phyloP scores from a whole-genome alignment of 2,113 vertebrate genomes.

The Brachionichthys hirsutus region DNA sequence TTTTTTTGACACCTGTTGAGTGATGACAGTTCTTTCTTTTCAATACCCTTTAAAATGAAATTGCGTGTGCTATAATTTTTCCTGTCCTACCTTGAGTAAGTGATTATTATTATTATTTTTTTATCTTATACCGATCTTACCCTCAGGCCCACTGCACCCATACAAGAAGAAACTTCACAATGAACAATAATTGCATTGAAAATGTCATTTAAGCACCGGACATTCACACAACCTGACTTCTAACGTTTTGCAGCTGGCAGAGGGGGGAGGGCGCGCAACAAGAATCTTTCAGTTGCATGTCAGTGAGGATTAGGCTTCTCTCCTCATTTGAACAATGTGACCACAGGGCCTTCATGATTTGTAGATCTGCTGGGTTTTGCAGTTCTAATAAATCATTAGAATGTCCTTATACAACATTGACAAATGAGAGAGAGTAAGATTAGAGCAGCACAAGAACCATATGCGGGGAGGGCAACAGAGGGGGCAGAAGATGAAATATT shows the following conservation, averaged over 20 bases:
- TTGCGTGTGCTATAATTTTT: background rate
- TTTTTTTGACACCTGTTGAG: too few species aligned
- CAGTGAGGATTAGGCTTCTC: constrained; percentile 60
- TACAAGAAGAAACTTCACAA: constrained; percentile 17
- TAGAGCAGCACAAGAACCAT: constrained; percentile 45
- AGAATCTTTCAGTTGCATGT: constrained; percentile 67
- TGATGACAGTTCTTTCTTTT: too few species aligned
- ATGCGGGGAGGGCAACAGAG: background rate
- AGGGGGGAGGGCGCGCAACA: constrained; percentile 44
- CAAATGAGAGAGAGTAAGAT: constrained; percentile 42
- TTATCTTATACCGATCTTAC: background rate
- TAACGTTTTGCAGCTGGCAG: constrained; percentile 49
- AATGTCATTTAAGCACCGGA: constrained; percentile 54
- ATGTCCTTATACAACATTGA: constrained; percentile 44
- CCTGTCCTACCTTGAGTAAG: background rate
- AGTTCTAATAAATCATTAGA: constrained; percentile 65
- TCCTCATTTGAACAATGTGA: constrained; percentile 65
- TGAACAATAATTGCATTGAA: constrained; percentile 31
- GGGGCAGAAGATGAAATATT: too few species aligned
- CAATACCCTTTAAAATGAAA: background rate
- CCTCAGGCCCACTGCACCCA: background rate
- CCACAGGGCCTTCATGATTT: constrained; percentile 60
- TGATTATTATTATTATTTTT: background rate
- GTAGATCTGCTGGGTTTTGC: constrained; percentile 55
- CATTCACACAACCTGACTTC: constrained; percentile 62